phyloP scores from a whole-genome alignment of 2,888 invertebrate species.

The Metallyticus violacea region DNA sequence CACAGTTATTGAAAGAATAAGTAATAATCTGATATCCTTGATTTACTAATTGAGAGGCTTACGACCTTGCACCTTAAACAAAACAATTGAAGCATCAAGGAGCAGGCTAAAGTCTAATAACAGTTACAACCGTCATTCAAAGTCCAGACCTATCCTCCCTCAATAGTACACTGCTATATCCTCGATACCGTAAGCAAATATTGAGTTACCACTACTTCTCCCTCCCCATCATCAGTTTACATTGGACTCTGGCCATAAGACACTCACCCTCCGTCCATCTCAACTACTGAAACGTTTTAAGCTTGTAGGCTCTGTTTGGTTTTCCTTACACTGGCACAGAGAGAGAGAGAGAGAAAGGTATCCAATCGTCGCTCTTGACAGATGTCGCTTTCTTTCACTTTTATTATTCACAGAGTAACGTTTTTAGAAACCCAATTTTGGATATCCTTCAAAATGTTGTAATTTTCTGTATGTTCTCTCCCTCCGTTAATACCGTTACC shows the following conservation, averaged over 20 bases:
- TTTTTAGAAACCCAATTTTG: neutral
- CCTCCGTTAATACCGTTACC: neutral
- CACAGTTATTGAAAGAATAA: no score
- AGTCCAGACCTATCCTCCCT: neutral
- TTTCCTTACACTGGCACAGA: neutral
- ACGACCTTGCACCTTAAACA: no score
- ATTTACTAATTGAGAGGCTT: no score
- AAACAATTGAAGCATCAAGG: neutral
- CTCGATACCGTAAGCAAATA: neutral
- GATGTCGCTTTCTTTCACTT: neutral
- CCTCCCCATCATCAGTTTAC: neutral
- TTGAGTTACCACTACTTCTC: neutral
- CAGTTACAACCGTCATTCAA: neutral
- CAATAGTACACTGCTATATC: neutral
- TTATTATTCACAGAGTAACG: neutral
- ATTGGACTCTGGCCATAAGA: neutral
- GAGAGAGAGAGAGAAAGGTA: neutral
- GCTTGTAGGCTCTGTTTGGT: neutral
- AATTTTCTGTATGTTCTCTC: neutral
- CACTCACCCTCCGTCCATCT: neutral
- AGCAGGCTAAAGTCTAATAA: neutral
- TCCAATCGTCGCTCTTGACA: neutral
- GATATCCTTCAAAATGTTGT: neutral
- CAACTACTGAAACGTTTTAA: neutral
- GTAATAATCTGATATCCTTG: no score